Conservation (phyloP, 1,140 invertebrate species). For the Caenorhabditis tropicalis region DNA sequence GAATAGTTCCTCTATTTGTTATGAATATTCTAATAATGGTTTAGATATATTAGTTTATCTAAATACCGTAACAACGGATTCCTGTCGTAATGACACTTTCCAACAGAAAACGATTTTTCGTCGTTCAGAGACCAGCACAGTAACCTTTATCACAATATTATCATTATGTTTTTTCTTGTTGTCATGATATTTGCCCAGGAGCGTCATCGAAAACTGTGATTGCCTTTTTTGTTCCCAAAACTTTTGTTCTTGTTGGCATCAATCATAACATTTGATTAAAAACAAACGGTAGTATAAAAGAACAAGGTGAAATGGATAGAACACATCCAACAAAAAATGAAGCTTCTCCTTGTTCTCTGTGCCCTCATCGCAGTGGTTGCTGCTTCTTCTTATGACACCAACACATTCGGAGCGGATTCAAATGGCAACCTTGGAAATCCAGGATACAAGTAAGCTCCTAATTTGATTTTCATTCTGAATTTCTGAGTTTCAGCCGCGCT, state of each 20-base stretch:
- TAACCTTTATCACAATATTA: no score
- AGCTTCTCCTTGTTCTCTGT: not conserved
- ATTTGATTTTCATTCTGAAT: not conserved
- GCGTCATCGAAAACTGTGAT: no score
- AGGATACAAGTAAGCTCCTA: not conserved
- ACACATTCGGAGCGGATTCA: not conserved
- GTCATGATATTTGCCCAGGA: no score
- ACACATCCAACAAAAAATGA: not conserved
- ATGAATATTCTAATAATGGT: no score
- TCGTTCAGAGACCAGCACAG: no score
- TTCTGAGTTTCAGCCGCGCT: not conserved
- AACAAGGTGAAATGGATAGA: not conserved
- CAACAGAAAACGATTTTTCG: no score
- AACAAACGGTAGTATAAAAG: not conserved
- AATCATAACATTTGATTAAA: not conserved
- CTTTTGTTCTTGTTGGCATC: not conserved
- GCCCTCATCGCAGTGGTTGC: not conserved
- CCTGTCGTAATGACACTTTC: no score
- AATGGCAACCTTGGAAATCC: not conserved
- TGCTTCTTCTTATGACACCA: not conserved
- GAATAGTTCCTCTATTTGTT: no score
- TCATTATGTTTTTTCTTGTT: not conserved
- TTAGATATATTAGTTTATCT: no score
- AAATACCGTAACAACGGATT: no score
- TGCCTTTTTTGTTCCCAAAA: not conserved